These are phyloP conservation scores for Agonopterix heracliana DNA, from an alignment of 2,888 invertebrate genomes.

Conservation along the genomic window DNA sequence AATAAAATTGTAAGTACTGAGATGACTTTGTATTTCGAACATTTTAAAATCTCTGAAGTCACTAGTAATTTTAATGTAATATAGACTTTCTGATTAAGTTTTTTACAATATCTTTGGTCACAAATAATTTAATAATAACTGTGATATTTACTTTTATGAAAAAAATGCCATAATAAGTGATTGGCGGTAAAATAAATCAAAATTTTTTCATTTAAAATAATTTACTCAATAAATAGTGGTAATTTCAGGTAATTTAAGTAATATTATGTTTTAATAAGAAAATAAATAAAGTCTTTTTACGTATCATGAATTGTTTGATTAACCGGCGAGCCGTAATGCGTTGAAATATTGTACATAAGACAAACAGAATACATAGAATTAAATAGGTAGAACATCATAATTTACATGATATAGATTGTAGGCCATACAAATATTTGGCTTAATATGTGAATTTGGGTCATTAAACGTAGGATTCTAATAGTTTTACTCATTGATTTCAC, in stretches of 20 bases:
- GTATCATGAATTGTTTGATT: slow-evolving; percentile 9
- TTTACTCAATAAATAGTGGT: slow-evolving; percentile 31
- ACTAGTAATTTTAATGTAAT: slow-evolving; percentile 36
- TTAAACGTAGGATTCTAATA: too few relatives aligned
- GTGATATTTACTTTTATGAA: slow-evolving; percentile 72
- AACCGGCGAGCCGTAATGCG: too few relatives aligned
- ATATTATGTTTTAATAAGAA: slow-evolving; percentile 32
- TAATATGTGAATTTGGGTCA: too few relatives aligned
- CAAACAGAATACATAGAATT: too few relatives aligned
- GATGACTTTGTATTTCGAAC: slow-evolving; percentile 25
- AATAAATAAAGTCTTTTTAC: slow-evolving; percentile 19
- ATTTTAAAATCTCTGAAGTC: slow-evolving; percentile 34
- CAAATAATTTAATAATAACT: slow-evolving; percentile 72
- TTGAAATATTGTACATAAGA: too few relatives aligned
- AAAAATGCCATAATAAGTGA: slow-evolving; percentile 50
- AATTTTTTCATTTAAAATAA: slow-evolving; percentile 32
- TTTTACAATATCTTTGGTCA: slow-evolving; percentile 61
- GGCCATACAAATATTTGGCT: too few relatives aligned
- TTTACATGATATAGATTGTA: too few relatives aligned
- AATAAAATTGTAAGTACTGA: slow-evolving; percentile 12
- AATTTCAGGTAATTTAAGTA: slow-evolving; percentile 33
- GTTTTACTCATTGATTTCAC: too few relatives aligned
- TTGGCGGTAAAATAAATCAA: slow-evolving; percentile 63
- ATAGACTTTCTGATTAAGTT: slow-evolving; percentile 20
- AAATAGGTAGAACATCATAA: too few relatives aligned